Conservation (phyloP, 2,888 invertebrate genomes). For the Hyposoter dolosus region DNA sequence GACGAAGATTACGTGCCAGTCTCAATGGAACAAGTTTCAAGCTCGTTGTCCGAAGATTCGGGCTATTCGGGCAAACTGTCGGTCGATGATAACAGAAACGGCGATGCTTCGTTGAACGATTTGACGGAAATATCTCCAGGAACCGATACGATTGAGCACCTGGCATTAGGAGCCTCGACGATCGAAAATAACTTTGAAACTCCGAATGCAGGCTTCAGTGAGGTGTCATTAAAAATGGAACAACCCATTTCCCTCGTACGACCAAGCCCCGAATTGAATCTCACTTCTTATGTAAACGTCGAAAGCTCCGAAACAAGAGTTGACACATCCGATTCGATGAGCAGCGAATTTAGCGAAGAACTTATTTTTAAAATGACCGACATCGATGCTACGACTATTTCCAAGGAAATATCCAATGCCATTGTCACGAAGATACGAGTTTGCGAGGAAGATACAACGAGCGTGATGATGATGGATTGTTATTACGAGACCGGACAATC, state of each 20-base stretch:
- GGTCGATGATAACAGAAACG: constrained; percentile 54
- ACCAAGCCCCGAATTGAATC: constrained; percentile 25
- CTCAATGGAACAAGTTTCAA: constrained; percentile 55
- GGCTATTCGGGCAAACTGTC: constrained; percentile 60
- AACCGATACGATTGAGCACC: constrained; percentile 37
- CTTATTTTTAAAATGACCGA: constrained; percentile 77
- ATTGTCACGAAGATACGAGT: constrained; percentile 59
- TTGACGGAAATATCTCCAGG: constrained; percentile 54
- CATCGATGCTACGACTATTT: constrained; percentile 65
- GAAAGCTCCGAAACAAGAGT: constrained; percentile 21
- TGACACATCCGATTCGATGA: constrained; percentile 31
- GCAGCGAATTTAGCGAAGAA: constrained; percentile 70
- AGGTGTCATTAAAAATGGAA: constrained; percentile 24
- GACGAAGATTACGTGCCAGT: constrained; percentile 46
- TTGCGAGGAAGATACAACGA: constrained; percentile 51
- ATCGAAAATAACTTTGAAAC: constrained; percentile 33
- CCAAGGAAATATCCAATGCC: constrained; percentile 64
- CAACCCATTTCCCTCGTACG: constrained; percentile 43
- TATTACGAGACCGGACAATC: constrained; percentile 58
- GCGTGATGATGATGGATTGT: constrained; percentile 53
- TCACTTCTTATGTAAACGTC: constrained; percentile 37
- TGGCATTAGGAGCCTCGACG: constrained; percentile 12
- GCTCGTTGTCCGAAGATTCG: constrained; percentile 63
- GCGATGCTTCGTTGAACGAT: constrained; percentile 56
- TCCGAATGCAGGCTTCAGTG: constrained; percentile 5